These are phyloP conservation scores for Montipora foliosa DNA, from an alignment of 64 coral and sea anemone species.

Conservation along the genomic window DNA sequence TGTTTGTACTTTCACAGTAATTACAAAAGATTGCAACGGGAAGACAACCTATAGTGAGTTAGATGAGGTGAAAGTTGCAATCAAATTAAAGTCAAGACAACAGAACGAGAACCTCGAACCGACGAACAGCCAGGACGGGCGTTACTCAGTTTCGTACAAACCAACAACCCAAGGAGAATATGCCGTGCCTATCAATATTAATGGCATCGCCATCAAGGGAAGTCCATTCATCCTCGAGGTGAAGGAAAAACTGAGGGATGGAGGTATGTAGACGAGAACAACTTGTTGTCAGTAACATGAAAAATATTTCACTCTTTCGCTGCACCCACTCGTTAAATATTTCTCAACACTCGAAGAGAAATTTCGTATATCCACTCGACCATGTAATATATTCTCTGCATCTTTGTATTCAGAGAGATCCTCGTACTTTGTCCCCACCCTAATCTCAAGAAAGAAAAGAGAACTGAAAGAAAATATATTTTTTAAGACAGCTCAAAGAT, in stretches of 20 bases:
- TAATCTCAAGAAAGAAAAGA: no score
- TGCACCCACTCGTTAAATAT: no score
- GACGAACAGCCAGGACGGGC: not conserved
- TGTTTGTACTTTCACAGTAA: not conserved
- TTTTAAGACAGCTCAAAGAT: no score
- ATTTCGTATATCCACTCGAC: no score
- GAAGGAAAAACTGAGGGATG: not conserved
- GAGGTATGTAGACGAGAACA: no score
- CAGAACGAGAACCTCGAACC: not conserved
- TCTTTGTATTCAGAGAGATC: no score
- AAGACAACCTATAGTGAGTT: constrained; percentile 2
- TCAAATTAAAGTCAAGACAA: not conserved
- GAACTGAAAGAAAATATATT: no score
- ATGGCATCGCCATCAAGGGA: not conserved
- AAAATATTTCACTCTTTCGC: no score
- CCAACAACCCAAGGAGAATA: not conserved
- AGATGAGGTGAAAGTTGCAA: not conserved
- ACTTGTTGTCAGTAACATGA: no score
- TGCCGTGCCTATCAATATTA: not conserved
- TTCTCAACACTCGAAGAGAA: no score
- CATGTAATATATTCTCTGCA: no score
- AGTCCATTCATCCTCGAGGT: constrained; percentile 1
- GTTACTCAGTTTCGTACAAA: not conserved
- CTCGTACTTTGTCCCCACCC: no score
- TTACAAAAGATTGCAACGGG: not conserved